Evolutionary conservation across 1,140 invertebrate genomes (phyloP), one percentile per base, ranked within the genome.

Genomic region (Ceratina japonica): DNA sequence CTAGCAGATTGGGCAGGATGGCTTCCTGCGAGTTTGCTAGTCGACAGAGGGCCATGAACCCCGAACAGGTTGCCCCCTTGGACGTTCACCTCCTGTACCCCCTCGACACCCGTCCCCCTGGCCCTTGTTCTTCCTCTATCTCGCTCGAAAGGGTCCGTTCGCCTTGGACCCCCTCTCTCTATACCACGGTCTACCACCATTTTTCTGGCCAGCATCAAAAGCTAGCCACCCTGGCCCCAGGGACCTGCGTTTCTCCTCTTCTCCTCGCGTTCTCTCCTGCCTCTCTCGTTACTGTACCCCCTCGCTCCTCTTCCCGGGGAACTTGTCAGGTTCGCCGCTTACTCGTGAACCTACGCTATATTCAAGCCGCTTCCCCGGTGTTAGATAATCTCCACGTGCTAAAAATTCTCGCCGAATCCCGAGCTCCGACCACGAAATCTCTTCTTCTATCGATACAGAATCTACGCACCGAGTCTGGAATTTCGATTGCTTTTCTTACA

Each of bases 41-140:
- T 91, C 89, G 87, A 88, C 68, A 88, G 90, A 91, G 92, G 91
- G 92, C 92, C 92, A 92, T 92, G 92, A 92, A 92, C 92, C 91
- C 90, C 90, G 92, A 92, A 92, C 92, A 92, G 92, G 92, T 92
- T 92, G 91, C 88, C 91, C 91, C 91, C 90, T 91, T 92, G 92
- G 92, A 92, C 92, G 88, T 92, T 92, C 91, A 92, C 91, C 92
- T 92, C 87, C 89, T 88, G 85, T 86, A 81, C 87, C 86, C 81
- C 87, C 88, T 88, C 86, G 86, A 82, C 82, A 79, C 84, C 84
- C 85, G 74, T 79, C 80, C 82, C 85, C 72, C 71, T 75, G 81
- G 73, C 87, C 84, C 86, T 89, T 82, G 71, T 70, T 79, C 78
- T 81, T 73, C 59, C 72, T 73, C 73, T 73, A 79, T 66, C 81